Base-by-base conservation (phyloP, 2,113 vertebrate species). In the Typhlomys cinereus region DNA sequence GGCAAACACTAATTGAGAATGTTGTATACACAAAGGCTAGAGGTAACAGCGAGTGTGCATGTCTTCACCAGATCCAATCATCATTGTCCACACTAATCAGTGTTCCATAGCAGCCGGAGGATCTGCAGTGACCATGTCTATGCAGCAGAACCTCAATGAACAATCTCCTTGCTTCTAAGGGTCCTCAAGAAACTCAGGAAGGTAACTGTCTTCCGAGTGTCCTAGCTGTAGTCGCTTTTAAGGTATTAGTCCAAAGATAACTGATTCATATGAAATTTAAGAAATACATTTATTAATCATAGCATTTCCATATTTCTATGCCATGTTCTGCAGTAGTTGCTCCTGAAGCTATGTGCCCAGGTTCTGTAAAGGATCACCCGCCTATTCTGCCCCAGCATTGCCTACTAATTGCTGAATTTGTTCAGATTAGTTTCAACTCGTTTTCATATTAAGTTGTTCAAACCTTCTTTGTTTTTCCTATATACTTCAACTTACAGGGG, bases 221-320 rank as follows among this genome's bases (percentile, higher is more conserved):
- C 34, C 7, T 52, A 46, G n/a, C 80, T 48, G 57, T 41, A 70
- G 39, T 91, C 74, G 91, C 64, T 80, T 48, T 27, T 70, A 84
- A 93, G 67, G 9, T 85, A 90, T 62, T 41, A 69, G 70, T 36
- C 87, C 36, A 57, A n/a, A 80, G 92, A 83, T 87, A 86, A 91
- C 67, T 64, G 64, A 95, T 89, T 76, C 64, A 57, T 7, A 62
- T 87, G 81, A 50, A 64, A 92, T 93, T 93, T 84, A 67, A 79
- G 25, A 46, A 74, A 52, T 84, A 92, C 52, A 81, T 90, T 83
- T 93, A 81, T 94, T 92, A 91, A 79, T 20, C 88, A 86, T 10
- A 69, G 31, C 17, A 57, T 85, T 83, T 79, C 92, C 86, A 69
- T 48, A 61, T 57, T 79, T 87, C 29, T 90, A 25, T 80, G 82